Conservation (phyloP, 2,888 invertebrate species). For the Athalia cordata region DNA sequence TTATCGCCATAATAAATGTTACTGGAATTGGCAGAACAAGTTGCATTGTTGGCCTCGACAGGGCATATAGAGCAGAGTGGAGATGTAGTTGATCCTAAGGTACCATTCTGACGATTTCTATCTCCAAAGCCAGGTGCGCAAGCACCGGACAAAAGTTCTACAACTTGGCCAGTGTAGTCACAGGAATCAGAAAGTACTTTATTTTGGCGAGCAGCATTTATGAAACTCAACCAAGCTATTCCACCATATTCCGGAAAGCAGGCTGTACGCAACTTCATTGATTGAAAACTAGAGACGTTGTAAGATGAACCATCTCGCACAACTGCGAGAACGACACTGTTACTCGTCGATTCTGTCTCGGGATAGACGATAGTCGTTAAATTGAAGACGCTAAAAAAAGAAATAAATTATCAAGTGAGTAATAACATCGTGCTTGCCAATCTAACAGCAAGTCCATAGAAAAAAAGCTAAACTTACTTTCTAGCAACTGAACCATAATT, state of each 20-base stretch:
- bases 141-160: constrained; percentile 76
- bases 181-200: constrained; percentile 76
- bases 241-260: constrained; percentile 83
- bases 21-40: constrained; percentile 75
- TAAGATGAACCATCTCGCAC: constrained; percentile 72
- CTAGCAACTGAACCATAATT: constrained; percentile 80
- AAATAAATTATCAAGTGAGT: constrained; percentile 29
- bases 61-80: constrained; percentile 61
- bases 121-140: constrained; percentile 80
- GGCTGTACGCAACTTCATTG: constrained; percentile 76
- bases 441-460: background rate
- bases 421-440: background rate
- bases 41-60: constrained; percentile 58
- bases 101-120: constrained; percentile 67
- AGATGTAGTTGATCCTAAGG: constrained; percentile 18
- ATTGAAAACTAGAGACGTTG: constrained; percentile 75
- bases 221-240: constrained; percentile 80
- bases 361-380: constrained; percentile 77
- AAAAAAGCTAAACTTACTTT: constrained; percentile 73
- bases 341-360: constrained; percentile 75
- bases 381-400: constrained; percentile 75
- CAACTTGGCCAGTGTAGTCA: constrained; percentile 77
- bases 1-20: constrained; percentile 78
- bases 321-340: constrained; percentile 76
- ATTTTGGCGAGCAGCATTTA: constrained; percentile 75